A percentile compares a stretch with the other conserved stretches of the same genome.
Evolutionary conservation across 2,113 vertebrate species (phyloP).

Genomic region (Oxyura jamaicensis): DNA sequence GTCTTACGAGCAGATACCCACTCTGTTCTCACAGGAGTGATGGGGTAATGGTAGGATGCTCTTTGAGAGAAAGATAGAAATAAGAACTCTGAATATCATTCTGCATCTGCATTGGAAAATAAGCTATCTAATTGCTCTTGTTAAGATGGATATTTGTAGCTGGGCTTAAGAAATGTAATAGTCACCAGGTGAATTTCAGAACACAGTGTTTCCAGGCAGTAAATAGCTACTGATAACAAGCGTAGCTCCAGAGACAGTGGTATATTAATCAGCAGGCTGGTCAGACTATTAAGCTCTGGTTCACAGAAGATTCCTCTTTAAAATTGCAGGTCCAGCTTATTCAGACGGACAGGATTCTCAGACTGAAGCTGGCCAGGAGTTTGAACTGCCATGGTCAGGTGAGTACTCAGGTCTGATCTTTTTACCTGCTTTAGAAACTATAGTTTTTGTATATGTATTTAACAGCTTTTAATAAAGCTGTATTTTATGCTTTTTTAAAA

Average conservation of each 20-base stretch:
- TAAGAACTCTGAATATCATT: background rate
- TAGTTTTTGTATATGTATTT: background rate
- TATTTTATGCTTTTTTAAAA: background rate
- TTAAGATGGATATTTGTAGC: background rate
- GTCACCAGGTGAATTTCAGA: background rate
- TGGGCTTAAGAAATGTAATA: background rate
- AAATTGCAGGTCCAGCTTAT: conserved; percentile 5
- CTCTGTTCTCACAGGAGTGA: background rate
- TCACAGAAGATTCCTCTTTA: conserved; percentile 19
- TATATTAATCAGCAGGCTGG: background rate
- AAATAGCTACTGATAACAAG: background rate
- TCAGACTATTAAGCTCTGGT: background rate
- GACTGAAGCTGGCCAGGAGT: background rate
- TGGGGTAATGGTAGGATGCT: background rate
- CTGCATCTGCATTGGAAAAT: background rate
- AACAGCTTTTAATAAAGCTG: background rate
- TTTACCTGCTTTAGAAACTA: background rate
- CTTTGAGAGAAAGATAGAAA: background rate
- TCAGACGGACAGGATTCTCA: background rate
- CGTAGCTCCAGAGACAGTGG: background rate
- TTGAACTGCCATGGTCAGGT: conserved; percentile 67
- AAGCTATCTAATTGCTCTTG: background rate
- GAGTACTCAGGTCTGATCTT: background rate
- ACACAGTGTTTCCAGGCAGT: background rate
- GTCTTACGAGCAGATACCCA: background rate